Conservation (phyloP, 2,113 vertebrate genomes). For the Hystrix brachyura region DNA sequence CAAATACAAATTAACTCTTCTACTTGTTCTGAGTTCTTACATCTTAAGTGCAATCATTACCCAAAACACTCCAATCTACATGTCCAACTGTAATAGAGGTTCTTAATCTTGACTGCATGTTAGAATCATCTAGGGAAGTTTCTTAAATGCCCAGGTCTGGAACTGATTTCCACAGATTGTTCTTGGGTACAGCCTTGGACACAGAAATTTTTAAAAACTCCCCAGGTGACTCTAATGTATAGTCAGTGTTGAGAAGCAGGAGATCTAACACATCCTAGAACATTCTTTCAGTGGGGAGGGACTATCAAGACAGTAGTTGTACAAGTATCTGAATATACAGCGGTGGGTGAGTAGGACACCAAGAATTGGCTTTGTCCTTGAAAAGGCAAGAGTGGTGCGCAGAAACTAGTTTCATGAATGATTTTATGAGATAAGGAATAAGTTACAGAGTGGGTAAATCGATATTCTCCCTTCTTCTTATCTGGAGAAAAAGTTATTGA, state of each 20-base stretch:
- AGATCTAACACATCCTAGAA: neutral
- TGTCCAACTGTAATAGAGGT: neutral
- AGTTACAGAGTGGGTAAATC: neutral
- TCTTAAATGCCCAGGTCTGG: neutral
- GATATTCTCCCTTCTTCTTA: neutral
- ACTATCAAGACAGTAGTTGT: neutral
- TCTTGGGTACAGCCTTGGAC: neutral
- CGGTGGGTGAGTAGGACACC: neutral
- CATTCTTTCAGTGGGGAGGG: neutral
- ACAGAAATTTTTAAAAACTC: neutral
- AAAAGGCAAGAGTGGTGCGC: neutral
- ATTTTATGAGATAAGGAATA: neutral
- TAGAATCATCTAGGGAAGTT: neutral
- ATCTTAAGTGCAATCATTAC: neutral
- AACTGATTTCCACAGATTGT: neutral
- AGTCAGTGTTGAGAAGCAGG: neutral
- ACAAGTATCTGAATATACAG: neutral
- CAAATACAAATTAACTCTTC: neutral
- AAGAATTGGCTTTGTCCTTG: neutral
- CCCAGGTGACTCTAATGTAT: neutral
- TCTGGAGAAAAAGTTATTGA: neutral
- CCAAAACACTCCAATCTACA: neutral
- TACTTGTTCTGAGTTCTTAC: neutral
- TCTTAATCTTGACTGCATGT: neutral
- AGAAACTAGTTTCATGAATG: constrained; percentile 35